Percentiles rank a stretch among this genome's conserved stretches.
These are phyloP conservation scores for Cephalopachus bancanus DNA, from an alignment of 2,797 vertebrate species.

Conservation along the genomic window DNA sequence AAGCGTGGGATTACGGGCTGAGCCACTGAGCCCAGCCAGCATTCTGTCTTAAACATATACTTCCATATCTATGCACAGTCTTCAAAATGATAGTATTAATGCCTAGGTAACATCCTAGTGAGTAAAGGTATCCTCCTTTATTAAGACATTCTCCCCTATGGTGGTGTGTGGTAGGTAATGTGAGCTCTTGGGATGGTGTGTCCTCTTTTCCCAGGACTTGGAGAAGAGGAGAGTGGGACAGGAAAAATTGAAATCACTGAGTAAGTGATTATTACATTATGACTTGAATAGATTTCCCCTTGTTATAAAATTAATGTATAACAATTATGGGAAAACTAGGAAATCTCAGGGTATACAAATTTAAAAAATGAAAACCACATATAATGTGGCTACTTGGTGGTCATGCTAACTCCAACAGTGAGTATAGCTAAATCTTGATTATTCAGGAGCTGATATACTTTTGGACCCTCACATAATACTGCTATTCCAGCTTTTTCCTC, in stretches of 20 bases:
- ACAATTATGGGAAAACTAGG: background rate
- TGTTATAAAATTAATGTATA: slow-evolving; percentile 19
- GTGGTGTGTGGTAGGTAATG: slow-evolving; percentile 33
- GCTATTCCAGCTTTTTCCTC: background rate
- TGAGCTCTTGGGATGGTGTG: background rate
- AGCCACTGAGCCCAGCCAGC: no score
- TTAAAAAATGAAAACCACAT: slow-evolving; percentile 20
- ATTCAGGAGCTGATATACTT: slow-evolving; percentile 4
- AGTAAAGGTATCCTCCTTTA: slow-evolving; percentile 3
- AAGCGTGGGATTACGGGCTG: no score
- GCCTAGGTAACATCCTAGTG: background rate
- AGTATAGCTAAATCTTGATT: background rate
- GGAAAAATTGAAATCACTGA: slow-evolving; percentile 30
- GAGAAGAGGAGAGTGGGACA: background rate
- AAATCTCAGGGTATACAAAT: slow-evolving; percentile 34
- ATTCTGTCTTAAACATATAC: slow-evolving; percentile 31
- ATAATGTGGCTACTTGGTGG: background rate
- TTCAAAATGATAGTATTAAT: slow-evolving; percentile 48
- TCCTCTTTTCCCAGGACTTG: background rate
- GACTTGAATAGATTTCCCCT: background rate
- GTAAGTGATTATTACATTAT: slow-evolving; percentile 42
- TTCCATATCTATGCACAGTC: background rate
- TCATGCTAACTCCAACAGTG: background rate
- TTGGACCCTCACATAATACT: background rate
- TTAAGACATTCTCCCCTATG: slow-evolving; percentile 3